Evolutionary conservation across 2,888 invertebrate genomes (phyloP), one percentile per base, ranked within the genome.

Genomic region (Acronicta psi): DNA sequence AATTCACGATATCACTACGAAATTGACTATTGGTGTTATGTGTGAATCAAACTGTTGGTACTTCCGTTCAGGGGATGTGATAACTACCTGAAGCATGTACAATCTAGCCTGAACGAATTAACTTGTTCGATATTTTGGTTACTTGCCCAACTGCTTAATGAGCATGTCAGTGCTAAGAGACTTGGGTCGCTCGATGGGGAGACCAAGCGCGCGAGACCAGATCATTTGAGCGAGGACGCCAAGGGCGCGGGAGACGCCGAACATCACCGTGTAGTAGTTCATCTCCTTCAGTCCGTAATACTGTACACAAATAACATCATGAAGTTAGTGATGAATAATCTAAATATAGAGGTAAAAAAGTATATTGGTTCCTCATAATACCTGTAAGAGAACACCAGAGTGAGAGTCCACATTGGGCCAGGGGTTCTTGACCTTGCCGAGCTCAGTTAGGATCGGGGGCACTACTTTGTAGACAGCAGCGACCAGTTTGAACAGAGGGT

Each of bases 331-430:
- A 16, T 20, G 2, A 13, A 34, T 2, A 16, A 14, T 14, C 23
- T 23, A 2, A 40, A 20, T 2, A 20, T 20, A 20, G 14, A 18
- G 4, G 3, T 6, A 34, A 45, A 31, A 41, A 41, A 14, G 5
- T 13, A 41, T 0, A 23, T 18, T 40, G 14, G n/a, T 23, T 13
- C 2, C 10, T 41, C 10, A 0, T 23, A 11, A 43, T 78, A 97
- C 97, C 96, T 98, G 98, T 77, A 98, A 95, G 47, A 98, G 95
- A 46, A 98, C 98, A 73, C 99, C 99, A 71, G 98, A 98, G 94
- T 99, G 99, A 18, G 99, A 98, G 94, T 99, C 99, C 77, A 99
- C 99, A 89, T 99, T 99, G 74, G 99, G 99, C 99, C 99, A 99
- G 66, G 99, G 99, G 95, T 99, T 99, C 96, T 98, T 98, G 61